Evolutionary conservation across 2,113 vertebrate genomes (phyloP).

Genomic region (Eidolon helvum): DNA sequence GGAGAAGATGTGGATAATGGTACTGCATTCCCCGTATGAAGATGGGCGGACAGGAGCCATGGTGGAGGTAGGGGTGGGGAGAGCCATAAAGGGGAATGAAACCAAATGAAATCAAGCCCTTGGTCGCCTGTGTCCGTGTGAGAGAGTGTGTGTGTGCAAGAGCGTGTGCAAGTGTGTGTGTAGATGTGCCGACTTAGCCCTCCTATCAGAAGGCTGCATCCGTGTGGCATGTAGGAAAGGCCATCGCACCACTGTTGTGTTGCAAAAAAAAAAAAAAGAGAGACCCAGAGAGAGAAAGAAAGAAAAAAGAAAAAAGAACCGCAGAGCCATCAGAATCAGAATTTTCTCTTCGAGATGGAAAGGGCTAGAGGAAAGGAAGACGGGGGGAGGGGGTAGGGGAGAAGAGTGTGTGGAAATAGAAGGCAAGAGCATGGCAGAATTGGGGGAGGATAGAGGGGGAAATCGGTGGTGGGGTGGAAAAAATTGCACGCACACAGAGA

Average conservation of each 20-base stretch:
- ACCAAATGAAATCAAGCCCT: constrained; percentile 56
- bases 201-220: constrained; percentile 76
- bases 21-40: constrained; percentile 65
- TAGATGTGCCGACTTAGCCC: constrained; percentile 61
- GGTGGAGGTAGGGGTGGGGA: constrained; percentile 53
- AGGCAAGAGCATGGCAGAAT: constrained; percentile 50
- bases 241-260: constrained; percentile 85
- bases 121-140: background rate
- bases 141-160: constrained; percentile 52
- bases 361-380: constrained; percentile 70
- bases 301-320: constrained; percentile 77
- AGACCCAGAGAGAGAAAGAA: constrained; percentile 29
- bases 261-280: constrained; percentile 78
- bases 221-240: constrained; percentile 82
- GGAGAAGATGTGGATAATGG: constrained; percentile 70
- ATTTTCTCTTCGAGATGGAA: constrained; percentile 83
- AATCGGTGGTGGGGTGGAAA: constrained; percentile 74
- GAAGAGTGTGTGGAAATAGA: constrained; percentile 2
- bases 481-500: constrained; percentile 47
- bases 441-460: constrained; percentile 37
- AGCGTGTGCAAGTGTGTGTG: constrained; percentile 47
- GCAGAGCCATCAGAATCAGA: constrained; percentile 87
- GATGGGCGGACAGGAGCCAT: constrained; percentile 52
- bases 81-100: background rate
- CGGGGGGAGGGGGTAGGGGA: constrained; percentile 59